Conservation (phyloP, 2,797 vertebrate species). For the Eurystomus glaucurus region DNA sequence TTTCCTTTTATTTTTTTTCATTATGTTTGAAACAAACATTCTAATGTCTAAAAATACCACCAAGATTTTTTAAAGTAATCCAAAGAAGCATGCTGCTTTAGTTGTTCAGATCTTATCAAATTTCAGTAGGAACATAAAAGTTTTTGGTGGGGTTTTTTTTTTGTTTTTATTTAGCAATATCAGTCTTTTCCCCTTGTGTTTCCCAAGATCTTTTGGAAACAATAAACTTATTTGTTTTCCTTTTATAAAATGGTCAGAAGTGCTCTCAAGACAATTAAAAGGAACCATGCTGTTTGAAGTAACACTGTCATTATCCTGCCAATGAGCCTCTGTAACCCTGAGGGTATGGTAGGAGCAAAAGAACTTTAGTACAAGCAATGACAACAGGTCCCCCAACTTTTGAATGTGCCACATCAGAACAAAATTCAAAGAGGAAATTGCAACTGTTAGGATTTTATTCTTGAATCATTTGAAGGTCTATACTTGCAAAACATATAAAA, state of each 20-base stretch:
- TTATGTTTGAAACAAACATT: not conserved
- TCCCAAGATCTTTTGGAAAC: not conserved
- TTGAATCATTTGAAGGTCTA: not conserved
- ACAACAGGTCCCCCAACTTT: not conserved
- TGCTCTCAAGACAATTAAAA: constrained; percentile 26
- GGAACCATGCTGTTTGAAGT: constrained; percentile 8
- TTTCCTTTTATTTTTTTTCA: not conserved
- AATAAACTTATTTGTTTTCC: constrained; percentile 45
- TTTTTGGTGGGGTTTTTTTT: not conserved
- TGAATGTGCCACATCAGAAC: not conserved
- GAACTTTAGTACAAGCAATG: not conserved
- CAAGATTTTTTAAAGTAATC: not conserved
- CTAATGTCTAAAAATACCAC: not conserved
- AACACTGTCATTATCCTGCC: constrained; percentile 24
- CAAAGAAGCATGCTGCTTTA: not conserved
- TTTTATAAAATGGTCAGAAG: not conserved
- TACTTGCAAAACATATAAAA: not conserved
- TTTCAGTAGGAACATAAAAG: not conserved
- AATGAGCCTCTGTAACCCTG: not conserved
- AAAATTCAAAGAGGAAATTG: constrained; percentile 15
- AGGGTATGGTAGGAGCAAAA: constrained; percentile 11
- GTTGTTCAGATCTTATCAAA: not conserved
- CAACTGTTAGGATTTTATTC: not conserved
- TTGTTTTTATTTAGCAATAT: not conserved
- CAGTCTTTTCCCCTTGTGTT: not conserved